A percentile compares a stretch with the other conserved stretches of the same genome.
Conservation (phyloP, 1,140 invertebrate genomes). For the Apis dorsata region DNA sequence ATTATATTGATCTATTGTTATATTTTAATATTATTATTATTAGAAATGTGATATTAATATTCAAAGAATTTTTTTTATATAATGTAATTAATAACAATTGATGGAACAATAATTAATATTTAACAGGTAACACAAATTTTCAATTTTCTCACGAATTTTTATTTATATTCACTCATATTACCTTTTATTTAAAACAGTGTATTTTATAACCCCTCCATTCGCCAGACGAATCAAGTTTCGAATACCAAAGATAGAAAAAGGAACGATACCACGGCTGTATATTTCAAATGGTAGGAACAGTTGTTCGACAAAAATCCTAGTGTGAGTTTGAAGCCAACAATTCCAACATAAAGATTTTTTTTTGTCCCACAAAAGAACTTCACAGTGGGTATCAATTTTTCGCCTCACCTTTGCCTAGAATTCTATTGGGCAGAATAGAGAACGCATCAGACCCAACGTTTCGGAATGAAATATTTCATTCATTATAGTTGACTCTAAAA, state of each 20-base stretch:
- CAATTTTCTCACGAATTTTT: too few species aligned
- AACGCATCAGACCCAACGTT: too few species aligned
- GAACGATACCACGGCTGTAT: background rate
- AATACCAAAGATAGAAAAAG: background rate
- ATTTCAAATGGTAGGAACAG: background rate
- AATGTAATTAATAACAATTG: too few species aligned
- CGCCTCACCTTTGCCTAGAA: background rate
- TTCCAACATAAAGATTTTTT: background rate
- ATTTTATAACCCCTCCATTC: too few species aligned
- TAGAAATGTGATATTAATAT: too few species aligned
- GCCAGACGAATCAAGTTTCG: background rate
- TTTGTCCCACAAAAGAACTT: background rate
- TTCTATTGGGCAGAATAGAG: background rate
- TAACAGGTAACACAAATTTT: too few species aligned
- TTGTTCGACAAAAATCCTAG: background rate
- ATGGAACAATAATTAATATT: too few species aligned
- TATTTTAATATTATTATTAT: too few species aligned
- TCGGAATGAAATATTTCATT: background rate
- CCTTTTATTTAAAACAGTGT: too few species aligned
- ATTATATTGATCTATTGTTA: too few species aligned
- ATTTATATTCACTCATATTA: too few species aligned
- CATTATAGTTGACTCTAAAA: background rate
- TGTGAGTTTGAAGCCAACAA: background rate
- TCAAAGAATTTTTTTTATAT: too few species aligned
- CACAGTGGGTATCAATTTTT: conserved; percentile 34